Conservation (phyloP, 2,888 invertebrate genomes). For the Chromoteleia sp. region DNA sequence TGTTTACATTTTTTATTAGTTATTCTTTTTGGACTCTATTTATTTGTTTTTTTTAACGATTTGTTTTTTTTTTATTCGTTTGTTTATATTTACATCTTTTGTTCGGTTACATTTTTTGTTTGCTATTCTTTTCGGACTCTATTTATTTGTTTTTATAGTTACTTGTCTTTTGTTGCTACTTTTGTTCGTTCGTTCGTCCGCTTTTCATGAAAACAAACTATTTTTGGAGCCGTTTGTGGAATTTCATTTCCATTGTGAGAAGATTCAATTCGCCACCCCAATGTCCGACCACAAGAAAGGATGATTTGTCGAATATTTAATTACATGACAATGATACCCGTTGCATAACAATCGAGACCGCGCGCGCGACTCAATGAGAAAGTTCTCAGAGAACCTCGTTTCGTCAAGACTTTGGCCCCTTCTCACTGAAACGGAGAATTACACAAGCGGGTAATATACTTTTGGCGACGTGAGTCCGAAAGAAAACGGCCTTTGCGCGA, state of each 20-base stretch:
- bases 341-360: constrained; percentile 57
- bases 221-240: no score
- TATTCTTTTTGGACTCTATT: no score
- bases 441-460: constrained; percentile 54
- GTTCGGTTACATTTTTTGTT: no score
- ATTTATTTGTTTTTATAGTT: no score
- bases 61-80: no score
- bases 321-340: constrained; percentile 46
- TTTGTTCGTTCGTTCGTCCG: no score
- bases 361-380: constrained; percentile 50
- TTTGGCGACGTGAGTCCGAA: constrained; percentile 56
- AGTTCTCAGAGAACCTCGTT: constrained; percentile 57
- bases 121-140: no score
- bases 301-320: constrained; percentile 44
- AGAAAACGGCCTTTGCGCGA: constrained; percentile 53
- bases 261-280: constrained; percentile 6
- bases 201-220: no score
- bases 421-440: constrained; percentile 50
- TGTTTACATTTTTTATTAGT: no score
- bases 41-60: no score
- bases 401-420: constrained; percentile 49
- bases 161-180: no score
- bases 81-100: no score
- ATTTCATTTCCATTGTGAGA: not conserved
- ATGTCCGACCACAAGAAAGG: constrained; percentile 7